Conservation (phyloP, 2,113 vertebrate species). For the Pelecanoides urinatrix region DNA sequence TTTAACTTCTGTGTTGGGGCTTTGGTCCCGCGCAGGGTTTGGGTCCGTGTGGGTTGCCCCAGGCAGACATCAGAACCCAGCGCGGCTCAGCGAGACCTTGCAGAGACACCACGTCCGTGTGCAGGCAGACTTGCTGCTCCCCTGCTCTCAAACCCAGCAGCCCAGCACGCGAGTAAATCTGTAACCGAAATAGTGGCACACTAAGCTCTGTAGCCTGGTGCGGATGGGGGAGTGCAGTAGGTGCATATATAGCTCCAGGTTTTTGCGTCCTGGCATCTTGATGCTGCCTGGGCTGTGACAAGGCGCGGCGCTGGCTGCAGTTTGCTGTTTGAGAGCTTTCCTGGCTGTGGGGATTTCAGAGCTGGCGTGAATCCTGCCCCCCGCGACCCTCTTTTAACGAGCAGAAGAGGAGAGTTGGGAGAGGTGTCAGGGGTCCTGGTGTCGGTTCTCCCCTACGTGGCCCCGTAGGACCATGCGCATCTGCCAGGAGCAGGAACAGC, state of each 20-base stretch:
- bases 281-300: neutral
- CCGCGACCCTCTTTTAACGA: no score
- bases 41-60: neutral
- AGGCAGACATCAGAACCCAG: neutral
- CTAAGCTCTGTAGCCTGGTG: neutral
- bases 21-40: neutral
- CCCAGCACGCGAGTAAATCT: no score
- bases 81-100: neutral
- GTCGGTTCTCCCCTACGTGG: accelerated
- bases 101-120: accelerated
- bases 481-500: neutral
- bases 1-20: neutral
- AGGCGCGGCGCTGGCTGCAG: neutral
- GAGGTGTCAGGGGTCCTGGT: no score
- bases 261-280: neutral
- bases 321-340: neutral
- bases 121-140: neutral
- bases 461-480: accelerated
- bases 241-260: neutral
- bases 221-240: neutral
- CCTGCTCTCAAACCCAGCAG: no score
- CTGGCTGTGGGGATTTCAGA: neutral
- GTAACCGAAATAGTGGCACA: accelerated
- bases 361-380: neutral
- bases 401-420: neutral